Evolutionary conservation across 2,888 invertebrate genomes (phyloP), one percentile per base, ranked within the genome.

Genomic region (Dascillus cervinus): DNA sequence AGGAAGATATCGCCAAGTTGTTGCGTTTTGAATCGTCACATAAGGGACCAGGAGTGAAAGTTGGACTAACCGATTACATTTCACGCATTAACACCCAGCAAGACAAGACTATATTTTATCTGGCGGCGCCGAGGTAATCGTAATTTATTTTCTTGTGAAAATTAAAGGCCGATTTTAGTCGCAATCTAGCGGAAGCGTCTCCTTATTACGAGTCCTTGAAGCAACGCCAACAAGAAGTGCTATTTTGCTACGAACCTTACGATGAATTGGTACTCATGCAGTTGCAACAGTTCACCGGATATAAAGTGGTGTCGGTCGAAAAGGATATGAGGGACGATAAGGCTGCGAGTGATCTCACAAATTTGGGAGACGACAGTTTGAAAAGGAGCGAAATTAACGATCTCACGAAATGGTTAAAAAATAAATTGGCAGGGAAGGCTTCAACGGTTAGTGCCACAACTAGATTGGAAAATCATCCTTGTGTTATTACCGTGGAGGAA

Each of bases 191-290:
- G 0, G 90, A 94, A 65, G 76, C 83, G 0, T 96, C 96, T 0
- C 96, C 97, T 0, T 97, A 97, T 61, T 90, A 82, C 53, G 97
- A 97, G 67, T 85, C 88, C 6, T 70, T 97, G 9, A 89, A 88
- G 58, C 82, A 84, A 56, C 81, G 81, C 28, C 80, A 89, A 47
- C 76, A 86, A 3, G 92, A 96, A 67, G 95, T 97, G 0, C 64
- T 97, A 8, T 97, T 94, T 67, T 90, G 95, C 55, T 95, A 89
- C 53, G 96, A 97, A 57, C 83, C 89, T n/a, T 94, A 95, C 51
- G 97, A 98, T 62, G 97, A 97, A 64, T 68, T 97, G 29, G 91
- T 95, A 2, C 67, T 97, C 11, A 78, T 92, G 74, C 92, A 95
- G 53, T 65, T 96, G 32, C 78, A 80, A 39, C 79, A 86, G 56